phyloP scores from a whole-genome alignment of 2,797 vertebrate species.

The Pampus argenteus region DNA sequence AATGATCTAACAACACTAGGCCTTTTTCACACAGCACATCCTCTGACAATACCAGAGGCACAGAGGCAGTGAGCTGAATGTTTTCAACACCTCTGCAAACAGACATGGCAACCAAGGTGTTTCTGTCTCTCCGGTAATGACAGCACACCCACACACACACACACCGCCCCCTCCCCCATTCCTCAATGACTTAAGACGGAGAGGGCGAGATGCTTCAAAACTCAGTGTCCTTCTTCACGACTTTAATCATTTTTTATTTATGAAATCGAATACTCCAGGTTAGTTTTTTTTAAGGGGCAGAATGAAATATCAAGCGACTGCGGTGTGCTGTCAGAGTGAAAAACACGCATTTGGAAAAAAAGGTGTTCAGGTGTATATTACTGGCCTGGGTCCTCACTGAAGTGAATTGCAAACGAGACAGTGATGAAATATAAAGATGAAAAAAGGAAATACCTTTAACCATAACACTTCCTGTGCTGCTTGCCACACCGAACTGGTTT shows the following conservation, averaged over 20 bases:
- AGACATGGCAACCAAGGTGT: constrained; percentile 43
- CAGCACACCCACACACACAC: too few species aligned
- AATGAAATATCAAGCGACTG: constrained; percentile 45
- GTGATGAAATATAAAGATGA: constrained; percentile 32
- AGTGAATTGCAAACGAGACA: constrained; percentile 30
- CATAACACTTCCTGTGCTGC: constrained; percentile 91
- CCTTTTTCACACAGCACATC: constrained; percentile 42
- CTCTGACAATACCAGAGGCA: constrained; percentile 39
- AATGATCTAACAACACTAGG: constrained; percentile 69
- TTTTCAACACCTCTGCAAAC: constrained; percentile 65
- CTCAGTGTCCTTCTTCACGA: constrained; percentile 5
- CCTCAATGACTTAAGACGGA: constrained; percentile 16
- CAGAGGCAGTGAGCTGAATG: constrained; percentile 33
- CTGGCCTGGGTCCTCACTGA: constrained; percentile 16
- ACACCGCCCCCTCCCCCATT: too few species aligned
- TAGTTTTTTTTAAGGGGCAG: constrained; percentile 24
- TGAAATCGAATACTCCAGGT: constrained; percentile 35
- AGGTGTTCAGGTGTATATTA: constrained; percentile 9
- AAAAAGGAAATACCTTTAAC: constrained; percentile 91
- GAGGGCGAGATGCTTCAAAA: constrained; percentile 28
- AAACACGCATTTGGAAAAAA: constrained; percentile 44
- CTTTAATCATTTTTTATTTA: constrained; percentile 50
- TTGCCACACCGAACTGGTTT: constrained; percentile 95
- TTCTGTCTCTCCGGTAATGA: constrained; percentile 39
- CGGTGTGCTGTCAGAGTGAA: constrained; percentile 1